Evolutionary conservation across 2,888 invertebrate species (phyloP).

Genomic region (Pycnomerus fuliginosus): DNA sequence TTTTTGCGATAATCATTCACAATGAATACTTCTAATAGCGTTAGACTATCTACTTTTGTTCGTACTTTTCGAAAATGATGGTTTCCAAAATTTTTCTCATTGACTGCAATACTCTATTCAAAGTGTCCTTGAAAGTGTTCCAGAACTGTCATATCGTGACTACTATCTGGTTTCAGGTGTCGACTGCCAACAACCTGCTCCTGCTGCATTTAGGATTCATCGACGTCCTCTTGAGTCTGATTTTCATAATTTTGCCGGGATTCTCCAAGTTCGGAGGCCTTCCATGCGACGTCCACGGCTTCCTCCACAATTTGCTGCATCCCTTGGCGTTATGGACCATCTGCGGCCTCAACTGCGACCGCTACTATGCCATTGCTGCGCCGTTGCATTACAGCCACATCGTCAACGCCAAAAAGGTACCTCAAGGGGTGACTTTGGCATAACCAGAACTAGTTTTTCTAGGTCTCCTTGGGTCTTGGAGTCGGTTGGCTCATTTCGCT

Average conservation of each 20-base stretch:
- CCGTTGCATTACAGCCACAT: slow-evolving; percentile 78
- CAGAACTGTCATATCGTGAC: too few species aligned
- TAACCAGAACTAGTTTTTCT: slow-evolving; percentile 27
- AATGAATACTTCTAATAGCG: too few species aligned
- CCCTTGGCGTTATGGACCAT: slow-evolving; percentile 78
- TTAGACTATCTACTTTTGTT: too few species aligned
- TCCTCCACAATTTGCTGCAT: slow-evolving; percentile 69
- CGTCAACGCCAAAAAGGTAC: slow-evolving; percentile 69
- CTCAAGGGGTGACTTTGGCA: neutral
- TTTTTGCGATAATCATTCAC: too few species aligned
- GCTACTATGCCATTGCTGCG: slow-evolving; percentile 78
- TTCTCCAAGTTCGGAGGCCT: slow-evolving; percentile 54
- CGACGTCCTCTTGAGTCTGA: slow-evolving; percentile 65
- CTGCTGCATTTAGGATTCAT: slow-evolving; percentile 72
- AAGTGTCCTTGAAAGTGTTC: too few species aligned
- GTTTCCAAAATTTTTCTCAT: too few species aligned
- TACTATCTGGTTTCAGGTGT: slow-evolving; percentile 53
- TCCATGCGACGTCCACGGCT: slow-evolving; percentile 65
- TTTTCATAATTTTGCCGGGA: slow-evolving; percentile 62
- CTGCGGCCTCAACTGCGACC: slow-evolving; percentile 75
- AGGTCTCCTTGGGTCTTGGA: slow-evolving; percentile 67
- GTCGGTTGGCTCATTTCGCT: slow-evolving; percentile 68
- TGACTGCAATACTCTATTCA: too few species aligned
- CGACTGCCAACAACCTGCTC: slow-evolving; percentile 69
- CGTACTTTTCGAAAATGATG: too few species aligned